Evolutionary conservation across 1,140 invertebrate genomes (phyloP).

Genomic region (Prorops nasuta): DNA sequence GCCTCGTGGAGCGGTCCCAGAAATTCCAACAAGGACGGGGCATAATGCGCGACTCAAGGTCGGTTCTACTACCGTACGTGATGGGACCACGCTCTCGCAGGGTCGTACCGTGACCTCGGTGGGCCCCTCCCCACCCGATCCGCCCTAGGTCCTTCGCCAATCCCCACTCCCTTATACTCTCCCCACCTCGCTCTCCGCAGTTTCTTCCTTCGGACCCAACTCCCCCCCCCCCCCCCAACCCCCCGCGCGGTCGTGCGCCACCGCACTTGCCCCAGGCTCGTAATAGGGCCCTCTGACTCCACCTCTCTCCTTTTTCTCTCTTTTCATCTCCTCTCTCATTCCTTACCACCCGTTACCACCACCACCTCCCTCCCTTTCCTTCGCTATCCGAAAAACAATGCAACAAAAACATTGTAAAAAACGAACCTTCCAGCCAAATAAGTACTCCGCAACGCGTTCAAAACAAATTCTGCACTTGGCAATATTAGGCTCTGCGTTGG

Average conservation of each 20-base stretch:
- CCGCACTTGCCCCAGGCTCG: constrained; percentile 20
- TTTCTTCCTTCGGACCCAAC: constrained; percentile 9
- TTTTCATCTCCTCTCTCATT: constrained; percentile 6
- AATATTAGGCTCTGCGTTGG: too few relatives aligned
- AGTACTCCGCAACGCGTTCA: too few relatives aligned
- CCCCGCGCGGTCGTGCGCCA: constrained; percentile 6
- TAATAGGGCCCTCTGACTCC: constrained; percentile 11
- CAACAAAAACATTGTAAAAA: too few relatives aligned
- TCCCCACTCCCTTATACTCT: constrained; percentile 4
- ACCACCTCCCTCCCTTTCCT: constrained; percentile 4
- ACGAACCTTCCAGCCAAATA: too few relatives aligned
- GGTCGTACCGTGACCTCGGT: constrained; percentile 43
- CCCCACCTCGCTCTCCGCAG: constrained; percentile 11
- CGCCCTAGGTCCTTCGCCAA: constrained; percentile 2
- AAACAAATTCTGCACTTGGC: too few relatives aligned
- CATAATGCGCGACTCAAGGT: constrained; percentile 56
- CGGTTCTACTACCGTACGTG: constrained; percentile 52
- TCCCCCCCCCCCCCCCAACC: neutral
- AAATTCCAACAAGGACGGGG: constrained; percentile 55
- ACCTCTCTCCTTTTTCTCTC: neutral
- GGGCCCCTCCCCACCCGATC: constrained; percentile 13
- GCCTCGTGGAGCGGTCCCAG: constrained; percentile 39
- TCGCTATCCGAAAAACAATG: neutral
- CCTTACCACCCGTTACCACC: constrained; percentile 16
- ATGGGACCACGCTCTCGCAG: constrained; percentile 41